Base-by-base conservation (phyloP, 2,113 vertebrate genomes). In the Sorex fumeus region DNA sequence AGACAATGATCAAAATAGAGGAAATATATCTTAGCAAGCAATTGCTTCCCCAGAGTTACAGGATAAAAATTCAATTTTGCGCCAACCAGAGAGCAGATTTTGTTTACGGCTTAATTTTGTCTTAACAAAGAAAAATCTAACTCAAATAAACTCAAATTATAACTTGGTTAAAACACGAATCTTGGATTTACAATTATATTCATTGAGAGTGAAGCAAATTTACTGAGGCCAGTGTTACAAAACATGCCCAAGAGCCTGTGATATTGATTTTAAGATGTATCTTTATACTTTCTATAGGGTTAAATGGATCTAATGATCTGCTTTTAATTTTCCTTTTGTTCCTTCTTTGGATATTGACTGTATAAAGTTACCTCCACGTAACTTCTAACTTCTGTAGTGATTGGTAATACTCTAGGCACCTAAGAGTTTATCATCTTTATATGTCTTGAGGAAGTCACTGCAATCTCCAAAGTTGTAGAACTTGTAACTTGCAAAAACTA, bases 61-160 rank as follows among this genome's bases (percentile, higher is more conserved):
- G 75, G 18, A 6, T 88, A 82, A 81, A 93, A 43, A 72, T 78
- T 53, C 70, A 30, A 27, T 72, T 91, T 94, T 84, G 32, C 7
- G 45, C 2, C 1, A 90, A 25, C 3, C 18, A 45, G 40, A 91
- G 2, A 75, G 2, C 28, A 70, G 16, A 0, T 30, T 82, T 40
- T 94, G 53, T 94, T 91, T 57, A 91, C 8, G 23, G 36, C 11
- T 94, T 67, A 83, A 47, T 90, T 85, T 71, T 71, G 0, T 32
- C 53, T 66, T 85, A 70, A 75, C 3, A 71, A 84, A 69, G 12
- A 76, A 70, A 70, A 71, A 15, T 57, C 88, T 75, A 81, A 83
- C 12, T 25, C 78, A 8, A 6, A 90, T 7, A 75, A 11, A 23
- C 1, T 8, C 47, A 50, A 45, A n/a, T 18, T 87, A 12, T 32